Percentiles rank a stretch among this genome's conserved stretches.
Conservation (phyloP, 2,888 invertebrate species). For the Dynastes grantii region DNA sequence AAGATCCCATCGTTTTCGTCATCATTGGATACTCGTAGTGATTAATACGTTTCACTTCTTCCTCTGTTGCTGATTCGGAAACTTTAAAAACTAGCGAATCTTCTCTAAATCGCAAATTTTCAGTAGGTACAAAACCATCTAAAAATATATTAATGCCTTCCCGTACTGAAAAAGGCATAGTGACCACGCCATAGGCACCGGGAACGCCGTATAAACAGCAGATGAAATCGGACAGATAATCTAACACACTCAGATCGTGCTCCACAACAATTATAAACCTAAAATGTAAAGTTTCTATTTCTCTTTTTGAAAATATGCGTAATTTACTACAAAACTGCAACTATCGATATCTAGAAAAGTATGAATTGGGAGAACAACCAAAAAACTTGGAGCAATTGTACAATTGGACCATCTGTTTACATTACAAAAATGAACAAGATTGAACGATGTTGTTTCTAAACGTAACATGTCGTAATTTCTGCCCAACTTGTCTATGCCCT, state of each 20-base stretch:
- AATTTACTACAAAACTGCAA: too few relatives aligned
- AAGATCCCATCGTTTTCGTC: conserved; percentile 87
- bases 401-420: too few relatives aligned
- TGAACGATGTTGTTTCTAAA: too few relatives aligned
- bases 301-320: conserved; percentile 5
- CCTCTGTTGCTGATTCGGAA: conserved; percentile 97
- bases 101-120: conserved; percentile 98
- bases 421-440: too few relatives aligned
- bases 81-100: conserved; percentile 98
- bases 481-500: too few relatives aligned
- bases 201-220: conserved; percentile 99
- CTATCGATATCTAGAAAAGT: too few relatives aligned
- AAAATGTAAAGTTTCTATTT: conserved; percentile 56
- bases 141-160: conserved; percentile 99
- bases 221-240: conserved; percentile 99
- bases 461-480: too few relatives aligned
- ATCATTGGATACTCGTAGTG: conserved; percentile 97
- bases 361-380: too few relatives aligned
- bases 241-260: conserved; percentile 98
- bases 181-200: conserved; percentile 99
- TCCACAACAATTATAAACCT: conserved; percentile 99
- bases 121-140: conserved; percentile 99
- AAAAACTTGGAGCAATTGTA: too few relatives aligned
- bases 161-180: conserved; percentile 99
- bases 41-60: conserved; percentile 97